phyloP scores from a whole-genome alignment of 2,113 vertebrate species.

The Eurystomus gularis region DNA sequence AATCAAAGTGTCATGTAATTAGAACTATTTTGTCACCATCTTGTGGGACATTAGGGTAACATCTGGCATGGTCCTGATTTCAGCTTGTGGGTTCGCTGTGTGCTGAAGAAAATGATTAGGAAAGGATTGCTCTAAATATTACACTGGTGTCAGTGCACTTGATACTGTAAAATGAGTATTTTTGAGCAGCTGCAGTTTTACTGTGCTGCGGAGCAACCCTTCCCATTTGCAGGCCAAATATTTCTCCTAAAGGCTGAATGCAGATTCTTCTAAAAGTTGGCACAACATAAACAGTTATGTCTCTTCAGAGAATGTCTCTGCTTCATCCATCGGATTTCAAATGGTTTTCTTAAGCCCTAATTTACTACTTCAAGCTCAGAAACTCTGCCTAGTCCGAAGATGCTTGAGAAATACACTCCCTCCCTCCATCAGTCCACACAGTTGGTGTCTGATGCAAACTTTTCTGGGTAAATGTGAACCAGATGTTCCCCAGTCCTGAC shows the following conservation, averaged over 20 bases:
- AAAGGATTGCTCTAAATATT: not conserved
- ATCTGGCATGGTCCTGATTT: not conserved
- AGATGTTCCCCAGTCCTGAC: not conserved
- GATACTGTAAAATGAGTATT: not conserved
- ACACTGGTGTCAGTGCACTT: not conserved
- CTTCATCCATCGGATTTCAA: constrained; percentile 10
- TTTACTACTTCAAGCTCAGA: constrained; percentile 27
- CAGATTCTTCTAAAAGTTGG: not conserved
- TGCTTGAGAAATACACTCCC: not conserved
- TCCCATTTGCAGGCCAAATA: not conserved
- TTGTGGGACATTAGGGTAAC: constrained; percentile 15
- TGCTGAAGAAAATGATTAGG: not conserved
- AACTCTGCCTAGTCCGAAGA: constrained; percentile 13
- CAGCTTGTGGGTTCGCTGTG: not conserved
- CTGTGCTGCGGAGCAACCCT: not conserved
- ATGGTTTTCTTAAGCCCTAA: constrained; percentile 11
- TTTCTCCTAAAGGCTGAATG: not conserved
- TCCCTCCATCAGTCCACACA: not conserved
- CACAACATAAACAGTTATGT: not conserved
- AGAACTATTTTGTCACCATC: constrained; percentile 42
- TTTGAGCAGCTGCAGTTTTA: not conserved
- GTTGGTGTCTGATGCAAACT: constrained; percentile 1
- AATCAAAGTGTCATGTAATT: not conserved
- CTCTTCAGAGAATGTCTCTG: not conserved
- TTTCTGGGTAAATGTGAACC: constrained; percentile 26